A percentile compares a stretch with the other conserved stretches of the same genome.
Evolutionary conservation across 2,797 vertebrate species (phyloP).

Genomic region (Crocodylus rhombifer): DNA sequence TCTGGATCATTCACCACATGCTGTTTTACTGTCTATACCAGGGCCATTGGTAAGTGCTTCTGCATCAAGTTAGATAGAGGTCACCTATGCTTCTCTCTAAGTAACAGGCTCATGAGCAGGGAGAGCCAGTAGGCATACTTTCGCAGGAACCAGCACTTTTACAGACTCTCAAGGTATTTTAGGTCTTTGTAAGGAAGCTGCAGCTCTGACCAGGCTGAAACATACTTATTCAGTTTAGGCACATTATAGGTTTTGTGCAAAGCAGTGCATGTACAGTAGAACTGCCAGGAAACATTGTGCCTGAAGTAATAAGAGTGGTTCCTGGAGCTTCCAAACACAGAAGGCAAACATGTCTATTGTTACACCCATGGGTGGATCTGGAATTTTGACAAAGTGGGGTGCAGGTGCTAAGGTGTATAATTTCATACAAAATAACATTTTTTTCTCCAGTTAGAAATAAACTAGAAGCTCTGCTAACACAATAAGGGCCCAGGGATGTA

Average conservation of each 20-base stretch:
- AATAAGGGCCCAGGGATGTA: too few species aligned
- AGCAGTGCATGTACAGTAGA: background rate
- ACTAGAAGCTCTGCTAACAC: too few species aligned
- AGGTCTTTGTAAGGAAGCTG: background rate
- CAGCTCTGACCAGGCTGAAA: background rate
- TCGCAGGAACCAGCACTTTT: background rate
- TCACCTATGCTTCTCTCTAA: background rate
- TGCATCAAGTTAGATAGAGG: background rate
- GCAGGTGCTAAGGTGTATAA: too few species aligned
- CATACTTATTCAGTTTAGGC: background rate
- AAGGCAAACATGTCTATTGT: background rate
- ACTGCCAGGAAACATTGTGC: background rate
- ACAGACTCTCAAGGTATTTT: background rate
- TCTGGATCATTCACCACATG: background rate
- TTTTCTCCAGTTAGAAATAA: too few species aligned
- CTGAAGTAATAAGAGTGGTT: background rate
- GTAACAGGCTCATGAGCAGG: background rate
- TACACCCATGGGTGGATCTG: background rate
- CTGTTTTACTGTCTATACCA: too few species aligned
- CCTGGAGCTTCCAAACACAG: background rate
- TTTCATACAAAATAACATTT: too few species aligned
- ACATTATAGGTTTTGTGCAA: background rate
- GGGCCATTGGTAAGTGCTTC: background rate
- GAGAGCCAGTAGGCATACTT: background rate
- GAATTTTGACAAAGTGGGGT: too few species aligned